phyloP scores from a whole-genome alignment of 2,888 invertebrate species.

The Amblyjoppa proteus region DNA sequence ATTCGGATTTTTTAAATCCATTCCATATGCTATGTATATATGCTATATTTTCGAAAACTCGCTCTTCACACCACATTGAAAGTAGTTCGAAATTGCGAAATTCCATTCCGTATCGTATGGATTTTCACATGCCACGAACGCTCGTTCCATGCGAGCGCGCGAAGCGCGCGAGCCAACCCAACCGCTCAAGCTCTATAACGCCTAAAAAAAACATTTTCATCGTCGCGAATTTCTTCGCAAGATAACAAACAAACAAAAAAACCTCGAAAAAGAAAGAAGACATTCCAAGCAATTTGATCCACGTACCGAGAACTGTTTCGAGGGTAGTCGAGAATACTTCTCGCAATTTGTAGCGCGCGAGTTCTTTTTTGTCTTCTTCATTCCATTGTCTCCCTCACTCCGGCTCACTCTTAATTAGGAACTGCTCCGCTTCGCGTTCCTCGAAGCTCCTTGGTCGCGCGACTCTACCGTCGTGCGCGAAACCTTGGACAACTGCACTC shows the following conservation, averaged over 20 bases:
- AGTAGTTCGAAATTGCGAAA: too few relatives aligned
- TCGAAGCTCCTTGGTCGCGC: background rate
- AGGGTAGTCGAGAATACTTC: constrained; percentile 26
- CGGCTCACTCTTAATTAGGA: constrained; percentile 37
- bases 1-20: too few relatives aligned
- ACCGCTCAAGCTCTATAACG: background rate
- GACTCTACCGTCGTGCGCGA: background rate
- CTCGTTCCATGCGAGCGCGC: too few relatives aligned
- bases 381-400: constrained; percentile 20
- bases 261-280: background rate
- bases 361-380: background rate
- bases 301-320: constrained; percentile 17
- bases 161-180: background rate
- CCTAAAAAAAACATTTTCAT: background rate
- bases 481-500: constrained; percentile 13
- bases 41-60: too few relatives aligned
- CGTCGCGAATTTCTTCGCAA: background rate
- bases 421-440: background rate
- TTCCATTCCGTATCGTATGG: too few relatives aligned
- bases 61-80: too few relatives aligned
- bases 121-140: too few relatives aligned
- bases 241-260: background rate
- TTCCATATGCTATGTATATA: too few relatives aligned
- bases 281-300: background rate
- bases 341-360: constrained; percentile 3